A percentile compares a stretch with the other conserved stretches of the same genome.
These are phyloP conservation scores for Idris sp. DNA, from an alignment of 1,140 invertebrate genomes.

Conservation along the genomic window DNA sequence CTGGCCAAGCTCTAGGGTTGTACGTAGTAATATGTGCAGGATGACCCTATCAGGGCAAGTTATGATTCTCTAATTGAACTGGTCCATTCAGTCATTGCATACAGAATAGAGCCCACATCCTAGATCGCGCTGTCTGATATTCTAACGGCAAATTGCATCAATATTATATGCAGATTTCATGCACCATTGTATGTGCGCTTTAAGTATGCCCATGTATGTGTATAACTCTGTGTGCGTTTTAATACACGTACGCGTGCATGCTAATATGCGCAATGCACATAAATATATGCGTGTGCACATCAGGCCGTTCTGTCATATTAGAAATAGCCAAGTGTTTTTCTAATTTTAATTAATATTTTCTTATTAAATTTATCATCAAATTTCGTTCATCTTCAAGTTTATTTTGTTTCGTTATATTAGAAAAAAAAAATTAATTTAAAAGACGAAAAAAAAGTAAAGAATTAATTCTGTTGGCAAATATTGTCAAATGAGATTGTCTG, in stretches of 20 bases:
- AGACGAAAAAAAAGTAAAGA: no score
- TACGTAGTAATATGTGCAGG: constrained; percentile 57
- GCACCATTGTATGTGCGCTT: constrained; percentile 48
- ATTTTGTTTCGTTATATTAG: no score
- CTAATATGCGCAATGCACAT: constrained; percentile 23
- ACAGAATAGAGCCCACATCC: constrained; percentile 74
- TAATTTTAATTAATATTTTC: constrained; percentile 40
- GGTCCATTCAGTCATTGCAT: constrained; percentile 73
- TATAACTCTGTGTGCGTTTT: neutral
- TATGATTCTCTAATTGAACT: constrained; percentile 77
- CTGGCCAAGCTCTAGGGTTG: no score
- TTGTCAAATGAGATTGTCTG: constrained; percentile 19
- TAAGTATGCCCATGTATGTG: constrained; percentile 37
- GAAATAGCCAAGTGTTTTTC: constrained; percentile 41
- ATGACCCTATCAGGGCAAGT: constrained; percentile 71
- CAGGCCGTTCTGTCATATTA: constrained; percentile 34
- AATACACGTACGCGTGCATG: constrained; percentile 14
- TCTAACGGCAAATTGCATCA: constrained; percentile 76
- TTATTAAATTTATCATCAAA: no score
- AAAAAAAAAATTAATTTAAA: no score
- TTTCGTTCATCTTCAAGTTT: no score
- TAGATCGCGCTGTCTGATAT: constrained; percentile 70
- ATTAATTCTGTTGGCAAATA: constrained; percentile 38
- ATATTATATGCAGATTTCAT: constrained; percentile 76
- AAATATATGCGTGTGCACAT: constrained; percentile 23